Percentiles rank a stretch among this genome's conserved stretches.
Conservation (phyloP, 2,113 vertebrate genomes). For the Motacilla tschutschensis region DNA sequence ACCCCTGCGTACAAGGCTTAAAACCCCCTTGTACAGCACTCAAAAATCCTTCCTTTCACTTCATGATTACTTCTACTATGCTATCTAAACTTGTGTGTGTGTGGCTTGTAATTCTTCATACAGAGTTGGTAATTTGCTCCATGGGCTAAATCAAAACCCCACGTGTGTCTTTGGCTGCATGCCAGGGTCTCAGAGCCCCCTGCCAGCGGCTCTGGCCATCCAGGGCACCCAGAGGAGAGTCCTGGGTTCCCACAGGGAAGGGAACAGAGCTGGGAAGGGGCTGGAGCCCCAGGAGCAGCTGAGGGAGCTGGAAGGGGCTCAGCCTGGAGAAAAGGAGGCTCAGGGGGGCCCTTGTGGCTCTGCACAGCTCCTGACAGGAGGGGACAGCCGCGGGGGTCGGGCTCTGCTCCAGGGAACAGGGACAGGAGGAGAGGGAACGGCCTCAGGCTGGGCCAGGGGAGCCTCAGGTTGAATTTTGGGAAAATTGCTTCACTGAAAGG, state of each 20-base stretch:
- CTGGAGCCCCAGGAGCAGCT: background rate
- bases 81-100: too few relatives aligned
- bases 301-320: background rate
- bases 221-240: too few relatives aligned
- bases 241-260: background rate
- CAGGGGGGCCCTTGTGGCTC: background rate
- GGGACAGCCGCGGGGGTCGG: background rate
- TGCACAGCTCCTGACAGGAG: background rate
- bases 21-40: too few relatives aligned
- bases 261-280: fast-evolving
- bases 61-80: too few relatives aligned
- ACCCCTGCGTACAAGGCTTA: too few relatives aligned
- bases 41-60: too few relatives aligned
- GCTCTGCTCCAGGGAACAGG: background rate
- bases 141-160: too few relatives aligned
- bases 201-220: too few relatives aligned
- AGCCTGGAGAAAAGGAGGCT: background rate
- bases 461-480: fast-evolving
- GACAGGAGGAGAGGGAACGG: background rate
- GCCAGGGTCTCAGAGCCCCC: too few relatives aligned
- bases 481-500: fast-evolving
- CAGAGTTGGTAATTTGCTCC: too few relatives aligned
- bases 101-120: too few relatives aligned
- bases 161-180: too few relatives aligned
- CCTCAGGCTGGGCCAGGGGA: background rate